Evolutionary conservation across 2,888 invertebrate species (phyloP).

Genomic region (Lypha dubia): DNA sequence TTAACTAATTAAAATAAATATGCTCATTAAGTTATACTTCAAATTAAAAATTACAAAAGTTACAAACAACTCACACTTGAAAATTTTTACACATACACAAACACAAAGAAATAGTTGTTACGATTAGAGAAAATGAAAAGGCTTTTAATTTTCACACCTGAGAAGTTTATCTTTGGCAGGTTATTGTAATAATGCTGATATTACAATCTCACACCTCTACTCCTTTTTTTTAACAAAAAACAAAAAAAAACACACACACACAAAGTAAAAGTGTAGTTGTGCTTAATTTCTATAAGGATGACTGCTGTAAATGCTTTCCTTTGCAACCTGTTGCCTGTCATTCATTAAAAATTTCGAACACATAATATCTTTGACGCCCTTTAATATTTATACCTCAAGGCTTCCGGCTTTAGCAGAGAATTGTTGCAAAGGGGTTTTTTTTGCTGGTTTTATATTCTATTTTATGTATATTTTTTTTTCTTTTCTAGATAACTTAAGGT

Average conservation of each 20-base stretch:
- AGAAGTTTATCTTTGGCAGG: conserved; percentile 69
- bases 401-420: conserved; percentile 40
- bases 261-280: neutral
- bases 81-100: neutral
- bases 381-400: conserved; percentile 66
- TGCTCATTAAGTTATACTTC: conserved; percentile 68
- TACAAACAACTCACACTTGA: neutral
- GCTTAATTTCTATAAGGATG: conserved; percentile 15
- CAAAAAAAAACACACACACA: too few relatives aligned
- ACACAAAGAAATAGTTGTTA: conserved; percentile 27
- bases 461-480: conserved; percentile 5
- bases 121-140: conserved; percentile 67
- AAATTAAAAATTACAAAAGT: conserved; percentile 52
- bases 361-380: conserved; percentile 67
- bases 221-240: neutral
- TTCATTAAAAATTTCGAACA: conserved; percentile 70
- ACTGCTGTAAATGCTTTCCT: conserved; percentile 23
- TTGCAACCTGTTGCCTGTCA: conserved; percentile 69
- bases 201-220: conserved; percentile 13
- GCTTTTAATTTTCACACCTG: conserved; percentile 72
- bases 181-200: conserved; percentile 67
- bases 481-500: conserved; percentile 59
- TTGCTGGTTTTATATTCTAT: conserved; percentile 10
- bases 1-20: conserved; percentile 71
- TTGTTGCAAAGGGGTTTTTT: conserved; percentile 31